phyloP scores from a whole-genome alignment of 1,140 invertebrate genomes.

The Parapsyche elsis region DNA sequence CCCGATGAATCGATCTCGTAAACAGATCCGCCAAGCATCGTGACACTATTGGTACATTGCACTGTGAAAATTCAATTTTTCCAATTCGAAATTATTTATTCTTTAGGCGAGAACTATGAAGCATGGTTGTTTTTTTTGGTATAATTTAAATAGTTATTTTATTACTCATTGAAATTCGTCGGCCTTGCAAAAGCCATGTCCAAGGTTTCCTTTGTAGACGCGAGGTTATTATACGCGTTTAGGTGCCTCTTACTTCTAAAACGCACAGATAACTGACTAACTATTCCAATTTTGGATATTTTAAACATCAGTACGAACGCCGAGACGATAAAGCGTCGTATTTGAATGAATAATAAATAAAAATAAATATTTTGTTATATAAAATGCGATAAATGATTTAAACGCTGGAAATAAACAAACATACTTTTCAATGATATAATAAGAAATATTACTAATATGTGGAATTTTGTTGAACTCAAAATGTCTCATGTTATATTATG shows the following conservation, averaged over 20 bases:
- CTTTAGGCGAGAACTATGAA: no score
- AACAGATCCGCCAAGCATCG: neutral
- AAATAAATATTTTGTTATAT: no score
- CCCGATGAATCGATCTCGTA: no score
- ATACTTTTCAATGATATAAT: no score
- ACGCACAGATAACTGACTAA: neutral
- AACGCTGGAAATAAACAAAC: no score
- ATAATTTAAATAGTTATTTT: slow-evolving; percentile 20
- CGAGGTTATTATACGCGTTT: slow-evolving; percentile 31
- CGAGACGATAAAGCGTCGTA: no score
- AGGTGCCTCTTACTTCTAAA: slow-evolving; percentile 41
- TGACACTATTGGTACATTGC: neutral
- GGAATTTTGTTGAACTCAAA: no score
- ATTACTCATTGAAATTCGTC: slow-evolving; percentile 36
- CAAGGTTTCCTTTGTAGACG: slow-evolving; percentile 43
- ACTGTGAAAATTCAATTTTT: neutral
- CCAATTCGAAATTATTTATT: no score
- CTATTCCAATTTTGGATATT: slow-evolving; percentile 29
- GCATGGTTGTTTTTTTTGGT: neutral
- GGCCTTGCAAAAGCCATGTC: slow-evolving; percentile 40
- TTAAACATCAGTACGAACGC: neutral
- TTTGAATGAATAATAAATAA: no score
- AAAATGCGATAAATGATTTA: no score
- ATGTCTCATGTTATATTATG: no score
- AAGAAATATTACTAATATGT: no score